Evolutionary conservation across 64 coral and sea anemone genomes (phyloP).

Genomic region (Dendrophyllia cribrosa): DNA sequence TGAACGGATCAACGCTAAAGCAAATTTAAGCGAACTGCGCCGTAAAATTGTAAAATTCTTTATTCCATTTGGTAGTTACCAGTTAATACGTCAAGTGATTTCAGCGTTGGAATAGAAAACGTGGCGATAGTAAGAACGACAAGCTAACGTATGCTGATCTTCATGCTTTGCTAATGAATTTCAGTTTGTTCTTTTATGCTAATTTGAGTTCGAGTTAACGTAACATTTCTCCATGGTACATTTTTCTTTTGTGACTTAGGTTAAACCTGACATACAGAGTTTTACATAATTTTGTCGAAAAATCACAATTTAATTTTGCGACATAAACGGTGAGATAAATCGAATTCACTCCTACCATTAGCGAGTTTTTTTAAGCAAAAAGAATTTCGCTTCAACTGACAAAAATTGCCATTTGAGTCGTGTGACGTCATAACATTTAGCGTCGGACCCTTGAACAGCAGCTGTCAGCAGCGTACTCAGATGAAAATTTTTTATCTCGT

Average conservation of each 20-base stretch:
- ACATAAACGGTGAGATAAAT: too few species aligned
- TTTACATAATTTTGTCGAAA: too few species aligned
- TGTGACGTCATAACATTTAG: slow-evolving; percentile 7
- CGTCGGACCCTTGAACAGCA: neutral
- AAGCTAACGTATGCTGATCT: neutral
- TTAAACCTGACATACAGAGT: too few species aligned
- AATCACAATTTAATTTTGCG: too few species aligned
- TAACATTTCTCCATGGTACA: neutral
- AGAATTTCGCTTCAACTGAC: slow-evolving; percentile 46
- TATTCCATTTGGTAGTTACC: too few species aligned
- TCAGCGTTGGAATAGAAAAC: neutral
- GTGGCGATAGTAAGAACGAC: too few species aligned
- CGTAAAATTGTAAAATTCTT: neutral
- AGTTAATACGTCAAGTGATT: neutral
- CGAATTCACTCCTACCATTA: too few species aligned
- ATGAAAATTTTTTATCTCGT: neutral
- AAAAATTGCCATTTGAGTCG: slow-evolving; percentile 20
- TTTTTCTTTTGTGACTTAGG: neutral
- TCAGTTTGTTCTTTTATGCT: slow-evolving; percentile 4
- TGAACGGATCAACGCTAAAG: neutral
- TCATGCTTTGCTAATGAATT: neutral
- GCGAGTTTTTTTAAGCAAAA: neutral
- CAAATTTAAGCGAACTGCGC: neutral
- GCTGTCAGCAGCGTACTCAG: neutral
- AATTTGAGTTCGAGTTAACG: slow-evolving; percentile 1